Percentiles rank a stretch among this genome's conserved stretches.
Evolutionary conservation across 2,113 vertebrate genomes (phyloP).

Genomic region (Otocyon megalotis): DNA sequence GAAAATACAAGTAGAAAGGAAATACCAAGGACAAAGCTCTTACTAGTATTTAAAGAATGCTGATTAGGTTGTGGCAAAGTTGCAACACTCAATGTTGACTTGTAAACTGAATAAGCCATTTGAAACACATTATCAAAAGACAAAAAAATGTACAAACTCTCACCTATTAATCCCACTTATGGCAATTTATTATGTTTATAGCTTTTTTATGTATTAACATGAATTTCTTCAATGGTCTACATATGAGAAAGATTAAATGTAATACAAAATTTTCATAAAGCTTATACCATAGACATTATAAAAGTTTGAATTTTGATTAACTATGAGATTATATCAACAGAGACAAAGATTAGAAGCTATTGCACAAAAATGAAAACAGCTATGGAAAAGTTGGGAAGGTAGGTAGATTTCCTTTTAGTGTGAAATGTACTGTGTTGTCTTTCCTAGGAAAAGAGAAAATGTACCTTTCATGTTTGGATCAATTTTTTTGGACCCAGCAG

Average conservation of each 20-base stretch:
- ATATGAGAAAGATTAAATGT: neutral
- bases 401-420: neutral
- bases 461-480: constrained; percentile 94
- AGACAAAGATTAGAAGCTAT: neutral
- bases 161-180: neutral
- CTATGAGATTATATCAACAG: neutral
- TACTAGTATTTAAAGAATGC: neutral
- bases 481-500: constrained; percentile 92
- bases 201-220: neutral
- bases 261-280: constrained; percentile 27
- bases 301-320: neutral
- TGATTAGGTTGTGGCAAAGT: neutral
- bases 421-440: neutral
- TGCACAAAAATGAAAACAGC: neutral
- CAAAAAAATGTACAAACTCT: neutral
- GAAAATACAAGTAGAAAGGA: neutral
- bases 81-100: neutral
- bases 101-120: neutral
- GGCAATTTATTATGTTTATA: neutral
- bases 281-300: neutral
- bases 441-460: neutral
- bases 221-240: constrained; percentile 8
- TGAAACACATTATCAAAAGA: neutral
- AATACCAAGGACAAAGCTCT: neutral
- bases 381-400: neutral